Conservation (phyloP, 2,113 vertebrate genomes). For the Grus americana region DNA sequence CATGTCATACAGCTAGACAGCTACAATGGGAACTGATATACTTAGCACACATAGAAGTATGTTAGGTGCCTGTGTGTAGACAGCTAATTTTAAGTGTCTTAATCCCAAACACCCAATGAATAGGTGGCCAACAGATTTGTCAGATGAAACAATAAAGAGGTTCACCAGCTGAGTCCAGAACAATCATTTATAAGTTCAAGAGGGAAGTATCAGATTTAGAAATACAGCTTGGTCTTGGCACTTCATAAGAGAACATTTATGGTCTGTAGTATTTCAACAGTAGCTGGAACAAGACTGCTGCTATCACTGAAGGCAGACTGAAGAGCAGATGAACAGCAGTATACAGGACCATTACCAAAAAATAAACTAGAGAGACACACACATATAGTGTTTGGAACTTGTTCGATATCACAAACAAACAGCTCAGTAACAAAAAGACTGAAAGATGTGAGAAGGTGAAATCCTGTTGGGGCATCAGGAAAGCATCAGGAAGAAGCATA, state of each 20-base stretch:
- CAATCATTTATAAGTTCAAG: not conserved
- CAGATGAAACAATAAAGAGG: not conserved
- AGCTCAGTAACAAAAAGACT: not conserved
- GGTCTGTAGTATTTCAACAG: not conserved
- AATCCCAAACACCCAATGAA: not conserved
- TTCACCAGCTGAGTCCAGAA: not conserved
- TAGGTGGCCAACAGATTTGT: not conserved
- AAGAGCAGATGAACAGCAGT: not conserved
- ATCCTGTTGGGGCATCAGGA: not conserved
- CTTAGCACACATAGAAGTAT: not conserved
- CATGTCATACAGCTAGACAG: not conserved
- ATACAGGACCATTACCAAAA: not conserved
- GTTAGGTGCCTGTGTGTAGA: not conserved
- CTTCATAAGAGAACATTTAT: not conserved
- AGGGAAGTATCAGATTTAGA: not conserved
- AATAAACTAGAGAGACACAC: not conserved
- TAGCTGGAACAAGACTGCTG: not conserved
- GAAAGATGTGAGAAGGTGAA: not conserved
- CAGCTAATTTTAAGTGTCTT: not conserved
- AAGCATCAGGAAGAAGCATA: not conserved
- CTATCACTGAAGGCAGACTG: not conserved
- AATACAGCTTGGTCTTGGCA: not conserved
- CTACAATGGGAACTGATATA: not conserved
- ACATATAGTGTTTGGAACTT: fast-evolving
- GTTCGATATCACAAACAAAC: not conserved